These are phyloP conservation scores for Leptatherina wallacei DNA, from an alignment of 2,797 vertebrate species.

Conservation along the genomic window DNA sequence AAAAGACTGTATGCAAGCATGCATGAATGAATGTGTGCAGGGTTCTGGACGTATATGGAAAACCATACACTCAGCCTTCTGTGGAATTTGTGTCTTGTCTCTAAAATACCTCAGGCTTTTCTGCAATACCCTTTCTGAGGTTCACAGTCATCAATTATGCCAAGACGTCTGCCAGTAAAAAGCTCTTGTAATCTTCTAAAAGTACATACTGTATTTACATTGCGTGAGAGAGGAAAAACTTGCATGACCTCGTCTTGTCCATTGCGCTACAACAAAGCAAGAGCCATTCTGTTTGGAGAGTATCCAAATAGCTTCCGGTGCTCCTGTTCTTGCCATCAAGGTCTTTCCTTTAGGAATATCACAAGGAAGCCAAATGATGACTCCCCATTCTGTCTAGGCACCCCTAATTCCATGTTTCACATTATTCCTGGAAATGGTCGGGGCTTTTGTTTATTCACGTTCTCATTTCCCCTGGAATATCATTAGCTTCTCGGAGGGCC, in stretches of 20 bases:
- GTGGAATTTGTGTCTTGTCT: background rate
- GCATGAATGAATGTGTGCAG: no score
- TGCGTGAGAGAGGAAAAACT: slow-evolving; percentile 2
- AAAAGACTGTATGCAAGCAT: background rate
- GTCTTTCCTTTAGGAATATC: slow-evolving; percentile 63
- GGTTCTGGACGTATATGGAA: background rate
- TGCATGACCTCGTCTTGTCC: slow-evolving; percentile 7
- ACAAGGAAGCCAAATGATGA: slow-evolving; percentile 23
- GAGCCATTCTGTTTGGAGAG: slow-evolving; percentile 65
- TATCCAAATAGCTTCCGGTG: slow-evolving; percentile 74
- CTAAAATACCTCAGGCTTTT: background rate
- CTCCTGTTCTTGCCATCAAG: slow-evolving; percentile 58
- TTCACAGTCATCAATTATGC: background rate
- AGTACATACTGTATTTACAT: background rate
- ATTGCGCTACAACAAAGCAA: slow-evolving; percentile 42
- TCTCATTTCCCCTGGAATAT: slow-evolving; percentile 76
- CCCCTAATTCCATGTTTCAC: slow-evolving; percentile 35
- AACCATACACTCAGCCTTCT: background rate
- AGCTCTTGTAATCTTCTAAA: slow-evolving; percentile 2
- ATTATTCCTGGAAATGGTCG: slow-evolving; percentile 65
- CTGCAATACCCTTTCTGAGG: background rate
- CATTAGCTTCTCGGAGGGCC: slow-evolving; percentile 55
- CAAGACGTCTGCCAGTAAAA: background rate
- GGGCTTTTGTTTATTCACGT: slow-evolving; percentile 70
- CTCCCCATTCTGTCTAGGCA: slow-evolving; percentile 25